Evolutionary conservation across 64 coral and sea anemone genomes (phyloP), one percentile per base, ranked within the genome.

Genomic region (Platygyra sinensis): DNA sequence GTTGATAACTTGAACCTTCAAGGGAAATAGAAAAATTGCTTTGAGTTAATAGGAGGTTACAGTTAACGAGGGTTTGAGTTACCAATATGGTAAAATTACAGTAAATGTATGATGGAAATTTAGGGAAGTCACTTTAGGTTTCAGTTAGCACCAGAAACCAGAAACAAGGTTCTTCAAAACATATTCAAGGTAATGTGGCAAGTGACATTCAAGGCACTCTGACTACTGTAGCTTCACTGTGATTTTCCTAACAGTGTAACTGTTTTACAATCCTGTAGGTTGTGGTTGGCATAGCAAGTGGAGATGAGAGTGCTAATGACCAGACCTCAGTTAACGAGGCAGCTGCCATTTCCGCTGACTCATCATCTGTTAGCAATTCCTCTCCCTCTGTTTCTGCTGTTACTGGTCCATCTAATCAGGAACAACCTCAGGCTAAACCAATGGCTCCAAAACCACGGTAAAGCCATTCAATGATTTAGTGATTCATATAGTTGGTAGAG

Each of bases 401-500:
- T 24, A 49, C 38, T 24, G 2, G 10, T 24, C 81, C 69, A 22
- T 20, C 81, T 50, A 20, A 22, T 51, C 62, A 84, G 38, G 81
- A 84, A 42, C 81, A 84, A 69, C 81, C 62, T 1, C 62, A 84
- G 81, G 33, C 62, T 2, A 33, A 64, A 11, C 22, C 22, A 7
- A 12, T 31, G 28, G 62, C 63, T 25, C 38, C 81, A 50, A 84
- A 71, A 71, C 81, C 81, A 49, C 32, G 61, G 81, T 84, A 84
- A 82, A 38, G 5, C 31, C 12, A 5, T 64, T 17, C n/a, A 16
- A 64, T 17, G 17, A 19, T n/a, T n/a, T 22, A 22, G 62, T 5
- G 17, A 64, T 17, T 22, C 62, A 64, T 5, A 64, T 17, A 19
- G 17, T 64, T 64, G 62, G 16, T 39, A 39, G 38, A 39, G 38